phyloP scores from a whole-genome alignment of 1,140 invertebrate genomes.

The Sminthurides bifidus region DNA sequence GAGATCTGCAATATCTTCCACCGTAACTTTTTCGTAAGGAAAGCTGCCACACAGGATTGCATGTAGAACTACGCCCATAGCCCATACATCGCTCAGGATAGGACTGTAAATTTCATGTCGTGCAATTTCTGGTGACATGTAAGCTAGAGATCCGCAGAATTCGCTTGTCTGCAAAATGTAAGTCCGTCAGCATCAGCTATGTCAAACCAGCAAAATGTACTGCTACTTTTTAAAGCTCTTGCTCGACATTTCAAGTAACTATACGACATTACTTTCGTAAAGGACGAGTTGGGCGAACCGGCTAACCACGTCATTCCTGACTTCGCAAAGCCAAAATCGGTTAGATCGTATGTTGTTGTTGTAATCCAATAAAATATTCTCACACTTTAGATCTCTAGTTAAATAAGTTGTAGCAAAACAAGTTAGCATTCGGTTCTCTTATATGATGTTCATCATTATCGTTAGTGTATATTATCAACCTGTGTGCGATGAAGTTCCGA shows the following conservation, averaged over 20 bases:
- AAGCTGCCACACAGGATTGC: slow-evolving; percentile 2
- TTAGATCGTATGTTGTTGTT: not conserved
- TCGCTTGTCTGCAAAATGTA: not conserved
- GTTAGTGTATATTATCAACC: not conserved
- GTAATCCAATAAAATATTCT: slow-evolving; percentile 9
- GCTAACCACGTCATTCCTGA: not conserved
- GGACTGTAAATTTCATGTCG: not conserved
- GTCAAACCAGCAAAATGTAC: no score
- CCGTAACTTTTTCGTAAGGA: slow-evolving; percentile 2
- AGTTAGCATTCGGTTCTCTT: not conserved
- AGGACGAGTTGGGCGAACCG: not conserved
- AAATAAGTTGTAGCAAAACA: no score
- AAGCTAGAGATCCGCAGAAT: slow-evolving; percentile 3
- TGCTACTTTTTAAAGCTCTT: no score
- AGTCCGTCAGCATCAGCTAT: not conserved
- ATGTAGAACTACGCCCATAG: slow-evolving; percentile 2
- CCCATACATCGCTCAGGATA: slow-evolving; percentile 8
- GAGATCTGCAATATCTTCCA: not conserved
- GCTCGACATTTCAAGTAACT: no score
- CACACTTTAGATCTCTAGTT: slow-evolving; percentile 13
- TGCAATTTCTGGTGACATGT: slow-evolving; percentile 9
- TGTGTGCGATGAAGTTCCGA: not conserved
- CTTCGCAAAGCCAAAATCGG: slow-evolving; percentile 11
- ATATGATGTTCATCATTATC: not conserved
- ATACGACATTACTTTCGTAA: not conserved